These are phyloP conservation scores for Sebastes schlegelii DNA, from an alignment of 2,113 vertebrate species.

Conservation along the genomic window DNA sequence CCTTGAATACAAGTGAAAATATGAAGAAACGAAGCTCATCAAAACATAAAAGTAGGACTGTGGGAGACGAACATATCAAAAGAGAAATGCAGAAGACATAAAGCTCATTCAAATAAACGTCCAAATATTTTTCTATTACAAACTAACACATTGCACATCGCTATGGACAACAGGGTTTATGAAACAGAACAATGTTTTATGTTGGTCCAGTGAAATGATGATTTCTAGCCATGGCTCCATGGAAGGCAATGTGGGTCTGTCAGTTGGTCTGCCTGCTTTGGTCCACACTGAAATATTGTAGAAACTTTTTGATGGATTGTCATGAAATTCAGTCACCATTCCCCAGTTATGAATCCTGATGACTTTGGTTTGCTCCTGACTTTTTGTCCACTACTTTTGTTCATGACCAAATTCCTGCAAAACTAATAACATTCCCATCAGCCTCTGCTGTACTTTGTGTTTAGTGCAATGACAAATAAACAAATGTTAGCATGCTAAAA, in stretches of 20 bases:
- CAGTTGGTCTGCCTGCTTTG: too few relatives aligned
- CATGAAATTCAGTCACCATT: too few relatives aligned
- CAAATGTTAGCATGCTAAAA: not conserved
- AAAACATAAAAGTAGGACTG: not conserved
- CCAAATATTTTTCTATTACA: not conserved
- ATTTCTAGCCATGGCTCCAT: not conserved
- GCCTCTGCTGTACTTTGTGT: not conserved
- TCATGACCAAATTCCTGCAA: not conserved
- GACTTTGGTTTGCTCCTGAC: not conserved
- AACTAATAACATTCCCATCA: not conserved
- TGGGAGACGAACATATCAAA: not conserved
- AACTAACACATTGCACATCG: too few relatives aligned
- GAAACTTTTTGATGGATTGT: too few relatives aligned
- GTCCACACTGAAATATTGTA: too few relatives aligned
- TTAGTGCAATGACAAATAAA: not conserved
- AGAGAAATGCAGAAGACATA: not conserved
- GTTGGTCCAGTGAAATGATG: not conserved
- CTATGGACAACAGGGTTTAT: not conserved
- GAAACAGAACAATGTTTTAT: not conserved
- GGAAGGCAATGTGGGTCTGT: not conserved
- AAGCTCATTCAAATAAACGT: conserved; percentile 10
- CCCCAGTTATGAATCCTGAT: too few relatives aligned
- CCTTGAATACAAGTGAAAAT: conserved; percentile 8
- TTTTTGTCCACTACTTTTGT: not conserved
- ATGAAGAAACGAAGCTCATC: not conserved